phyloP scores from a whole-genome alignment of 2,888 invertebrate genomes.

The Machimus atricapillus region DNA sequence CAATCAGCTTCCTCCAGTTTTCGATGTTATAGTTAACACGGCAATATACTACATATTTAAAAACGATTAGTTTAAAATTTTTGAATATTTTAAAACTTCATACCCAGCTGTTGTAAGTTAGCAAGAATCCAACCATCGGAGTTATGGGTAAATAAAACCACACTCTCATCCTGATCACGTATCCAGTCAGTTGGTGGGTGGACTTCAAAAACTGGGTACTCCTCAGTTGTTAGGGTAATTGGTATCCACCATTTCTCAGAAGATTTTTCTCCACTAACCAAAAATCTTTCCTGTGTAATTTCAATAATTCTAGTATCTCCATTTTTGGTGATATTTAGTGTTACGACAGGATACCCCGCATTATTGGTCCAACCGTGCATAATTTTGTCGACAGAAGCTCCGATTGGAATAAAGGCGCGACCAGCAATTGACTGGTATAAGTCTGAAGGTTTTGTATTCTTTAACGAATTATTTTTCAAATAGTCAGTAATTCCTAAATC shows the following conservation, averaged over 20 bases:
- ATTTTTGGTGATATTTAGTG: neutral
- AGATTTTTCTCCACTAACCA: neutral
- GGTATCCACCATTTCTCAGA: conserved; percentile 41
- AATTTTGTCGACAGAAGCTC: conserved; percentile 1
- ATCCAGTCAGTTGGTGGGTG: neutral
- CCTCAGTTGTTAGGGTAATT: conserved; percentile 2
- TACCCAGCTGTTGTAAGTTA: conserved; percentile 21
- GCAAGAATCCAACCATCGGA: conserved; percentile 26
- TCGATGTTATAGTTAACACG: conserved; percentile 40
- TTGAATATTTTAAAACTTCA: neutral
- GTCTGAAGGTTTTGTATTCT: neutral
- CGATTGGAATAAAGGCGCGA: neutral
- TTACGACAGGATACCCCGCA: conserved; percentile 24
- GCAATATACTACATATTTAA: neutral
- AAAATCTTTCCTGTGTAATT: conserved; percentile 25
- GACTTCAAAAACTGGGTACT: neutral
- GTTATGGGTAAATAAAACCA: neutral
- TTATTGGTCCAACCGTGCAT: conserved; percentile 35
- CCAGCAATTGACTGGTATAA: conserved; percentile 9
- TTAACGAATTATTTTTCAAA: neutral
- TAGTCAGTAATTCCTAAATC: conserved; percentile 27
- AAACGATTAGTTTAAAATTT: neutral
- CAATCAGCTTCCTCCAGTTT: conserved; percentile 36
- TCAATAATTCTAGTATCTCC: neutral
- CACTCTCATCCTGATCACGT: neutral